Conservation (phyloP, 2,888 invertebrate species). For the Mythimna vitellina region DNA sequence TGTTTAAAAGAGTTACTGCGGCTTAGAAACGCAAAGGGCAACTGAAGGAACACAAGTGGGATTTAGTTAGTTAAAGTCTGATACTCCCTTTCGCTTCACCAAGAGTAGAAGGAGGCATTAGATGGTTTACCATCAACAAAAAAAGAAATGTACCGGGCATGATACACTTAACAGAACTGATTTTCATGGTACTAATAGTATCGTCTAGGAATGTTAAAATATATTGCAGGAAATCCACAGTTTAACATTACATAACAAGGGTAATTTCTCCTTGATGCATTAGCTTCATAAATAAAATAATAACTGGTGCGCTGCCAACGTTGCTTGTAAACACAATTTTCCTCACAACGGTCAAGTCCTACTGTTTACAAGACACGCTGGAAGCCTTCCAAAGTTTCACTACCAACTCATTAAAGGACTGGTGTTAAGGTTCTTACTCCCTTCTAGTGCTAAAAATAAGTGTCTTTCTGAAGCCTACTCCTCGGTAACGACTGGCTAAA, state of each 20-base stretch:
- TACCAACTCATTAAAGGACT: slow-evolving; percentile 84
- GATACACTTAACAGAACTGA: too few species aligned
- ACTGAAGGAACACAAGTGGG: too few species aligned
- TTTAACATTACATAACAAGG: not conserved
- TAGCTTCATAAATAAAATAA: slow-evolving; percentile 37
- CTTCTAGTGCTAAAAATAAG: too few species aligned
- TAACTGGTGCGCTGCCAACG: slow-evolving; percentile 43
- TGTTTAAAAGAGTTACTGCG: too few species aligned
- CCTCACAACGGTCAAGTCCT: slow-evolving; percentile 59
- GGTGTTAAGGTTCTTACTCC: slow-evolving; percentile 75
- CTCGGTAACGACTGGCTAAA: too few species aligned
- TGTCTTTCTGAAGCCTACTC: too few species aligned
- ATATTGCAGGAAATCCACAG: not conserved
- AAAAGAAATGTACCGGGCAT: too few species aligned
- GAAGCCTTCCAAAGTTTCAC: slow-evolving; percentile 86
- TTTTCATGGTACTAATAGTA: not conserved
- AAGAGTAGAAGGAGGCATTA: too few species aligned
- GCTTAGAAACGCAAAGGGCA: too few species aligned
- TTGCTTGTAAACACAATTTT: slow-evolving; percentile 58
- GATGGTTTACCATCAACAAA: too few species aligned
- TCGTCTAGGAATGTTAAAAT: not conserved
- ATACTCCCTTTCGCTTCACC: too few species aligned
- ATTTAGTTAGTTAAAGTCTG: too few species aligned
- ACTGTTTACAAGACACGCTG: slow-evolving; percentile 83
- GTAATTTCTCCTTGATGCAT: not conserved